Conservation (phyloP, 2,797 vertebrate genomes). For the Megaceryle alcyon region DNA sequence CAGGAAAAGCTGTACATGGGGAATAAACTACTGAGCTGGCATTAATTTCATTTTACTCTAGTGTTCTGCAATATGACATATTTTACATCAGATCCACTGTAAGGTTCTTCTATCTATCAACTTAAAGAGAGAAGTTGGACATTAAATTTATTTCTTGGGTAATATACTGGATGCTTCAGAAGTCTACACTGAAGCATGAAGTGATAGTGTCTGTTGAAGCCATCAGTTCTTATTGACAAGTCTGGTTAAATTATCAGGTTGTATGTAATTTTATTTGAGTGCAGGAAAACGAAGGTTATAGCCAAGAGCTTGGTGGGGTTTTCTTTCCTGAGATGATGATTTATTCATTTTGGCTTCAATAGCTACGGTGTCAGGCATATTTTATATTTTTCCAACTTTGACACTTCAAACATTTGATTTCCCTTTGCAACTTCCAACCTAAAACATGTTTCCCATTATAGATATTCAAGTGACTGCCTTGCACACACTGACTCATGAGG, state of each 20-base stretch:
- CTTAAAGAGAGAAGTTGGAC: slow-evolving; percentile 38
- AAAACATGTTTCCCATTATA: slow-evolving; percentile 80
- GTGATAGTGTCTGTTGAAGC: slow-evolving; percentile 73
- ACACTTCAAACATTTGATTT: slow-evolving; percentile 80
- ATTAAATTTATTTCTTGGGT: slow-evolving; percentile 59
- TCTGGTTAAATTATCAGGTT: slow-evolving; percentile 82
- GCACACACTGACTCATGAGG: slow-evolving; percentile 71
- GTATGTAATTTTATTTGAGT: slow-evolving; percentile 77
- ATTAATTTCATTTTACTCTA: slow-evolving; percentile 40
- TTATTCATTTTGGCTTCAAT: slow-evolving; percentile 79
- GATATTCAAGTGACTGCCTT: slow-evolving; percentile 73
- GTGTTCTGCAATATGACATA: slow-evolving; percentile 18
- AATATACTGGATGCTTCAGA: slow-evolving; percentile 55
- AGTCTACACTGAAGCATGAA: slow-evolving; percentile 38
- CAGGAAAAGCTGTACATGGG: neutral
- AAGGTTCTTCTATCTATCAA: slow-evolving; percentile 48
- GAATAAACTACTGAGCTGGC: slow-evolving; percentile 55
- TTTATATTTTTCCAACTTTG: slow-evolving; percentile 78
- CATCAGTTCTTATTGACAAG: slow-evolving; percentile 78
- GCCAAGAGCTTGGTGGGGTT: slow-evolving; percentile 78
- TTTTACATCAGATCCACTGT: slow-evolving; percentile 16
- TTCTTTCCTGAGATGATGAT: slow-evolving; percentile 79
- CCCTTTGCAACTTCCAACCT: slow-evolving; percentile 78
- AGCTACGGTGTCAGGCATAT: slow-evolving; percentile 75
- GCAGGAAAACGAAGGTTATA: slow-evolving; percentile 77